Base-by-base conservation (phyloP, 2,888 invertebrate genomes). In the Malthinus flaveolus region DNA sequence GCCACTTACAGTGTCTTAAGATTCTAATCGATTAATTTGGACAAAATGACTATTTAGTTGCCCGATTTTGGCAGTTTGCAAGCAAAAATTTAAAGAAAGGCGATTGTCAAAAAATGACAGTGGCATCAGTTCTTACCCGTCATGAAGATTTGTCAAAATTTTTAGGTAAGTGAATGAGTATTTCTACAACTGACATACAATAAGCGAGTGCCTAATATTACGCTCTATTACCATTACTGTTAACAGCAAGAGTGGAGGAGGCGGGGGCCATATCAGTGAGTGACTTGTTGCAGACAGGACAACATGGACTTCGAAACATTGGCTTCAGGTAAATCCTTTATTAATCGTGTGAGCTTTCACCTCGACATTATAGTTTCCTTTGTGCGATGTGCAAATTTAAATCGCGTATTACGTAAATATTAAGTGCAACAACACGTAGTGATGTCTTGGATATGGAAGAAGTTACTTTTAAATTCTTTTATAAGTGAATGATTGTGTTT, bases 321-420 rank as follows among this genome's bases (percentile, higher is more conserved):
- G 72, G 77, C 75, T 70, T 71, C 75, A 77, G 78, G 78, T 78
- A 73, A 76, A 69, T 71, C 62, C 60, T 62, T 64, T 60, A 62
- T 64, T 61, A 56, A 66, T 54, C 46, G 50, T 54, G 45, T 54
- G 59, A 50, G 53, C 35, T 49, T 54, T 49, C 54, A 49, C 45
- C 50, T 39, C 50, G 49, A 49, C 54, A 54, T 49, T 49, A 46
- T 42, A 49, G 47, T 49, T 44, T 36, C 7, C 37, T 15, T 42
- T 46, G 46, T 50, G 59, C 54, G 59, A 49, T 42, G 59, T 59
- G 59, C 50, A 54, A 55, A 55, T 45, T 36, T 50, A 37, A 53
- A 55, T 12, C 50, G 46, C 31, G 37, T 45, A 59, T 50, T 50
- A 54, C 45, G 44, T 34, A 37, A 39, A 44, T 57, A 54, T 59